These are phyloP conservation scores for Neoascia interrupta DNA, from an alignment of 2,888 invertebrate genomes.

Conservation along the genomic window DNA sequence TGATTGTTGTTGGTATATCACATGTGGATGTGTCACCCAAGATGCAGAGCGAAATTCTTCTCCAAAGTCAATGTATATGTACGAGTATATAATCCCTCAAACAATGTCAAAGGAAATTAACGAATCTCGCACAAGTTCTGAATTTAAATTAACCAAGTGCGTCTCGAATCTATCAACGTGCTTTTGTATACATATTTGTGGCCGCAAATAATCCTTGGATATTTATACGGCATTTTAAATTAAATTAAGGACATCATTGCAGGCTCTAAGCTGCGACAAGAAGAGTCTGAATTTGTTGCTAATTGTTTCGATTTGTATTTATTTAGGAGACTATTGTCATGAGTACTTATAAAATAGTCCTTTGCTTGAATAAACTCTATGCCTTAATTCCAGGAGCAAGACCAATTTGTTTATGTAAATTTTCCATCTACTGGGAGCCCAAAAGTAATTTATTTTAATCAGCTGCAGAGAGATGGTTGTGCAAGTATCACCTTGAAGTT, in stretches of 20 bases:
- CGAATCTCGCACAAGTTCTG: slow-evolving; percentile 62
- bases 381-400: slow-evolving; percentile 14
- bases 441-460: slow-evolving; percentile 64
- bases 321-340: slow-evolving; percentile 58
- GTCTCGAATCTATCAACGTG: slow-evolving; percentile 47
- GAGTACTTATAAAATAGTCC: slow-evolving; percentile 27
- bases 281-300: slow-evolving; percentile 45
- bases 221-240: slow-evolving; percentile 69
- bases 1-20: slow-evolving; percentile 11
- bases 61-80: slow-evolving; percentile 15
- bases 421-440: slow-evolving; percentile 47
- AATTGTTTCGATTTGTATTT: slow-evolving; percentile 70
- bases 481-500: slow-evolving; percentile 2
- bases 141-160: slow-evolving; percentile 59
- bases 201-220: slow-evolving; percentile 64
- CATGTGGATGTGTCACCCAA: slow-evolving; percentile 33
- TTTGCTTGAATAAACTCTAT: too few relatives aligned
- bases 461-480: too few relatives aligned
- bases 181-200: slow-evolving; percentile 58
- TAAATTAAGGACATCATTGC: slow-evolving; percentile 62
- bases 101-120: slow-evolving; percentile 68
- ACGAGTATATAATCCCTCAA: slow-evolving; percentile 24
- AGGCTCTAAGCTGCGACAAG: neutral
- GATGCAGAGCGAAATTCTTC: slow-evolving; percentile 12
- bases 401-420: slow-evolving; percentile 64